These are phyloP conservation scores for Notarius lentiginosus DNA, from an alignment of 2,113 vertebrate genomes.

Conservation along the genomic window DNA sequence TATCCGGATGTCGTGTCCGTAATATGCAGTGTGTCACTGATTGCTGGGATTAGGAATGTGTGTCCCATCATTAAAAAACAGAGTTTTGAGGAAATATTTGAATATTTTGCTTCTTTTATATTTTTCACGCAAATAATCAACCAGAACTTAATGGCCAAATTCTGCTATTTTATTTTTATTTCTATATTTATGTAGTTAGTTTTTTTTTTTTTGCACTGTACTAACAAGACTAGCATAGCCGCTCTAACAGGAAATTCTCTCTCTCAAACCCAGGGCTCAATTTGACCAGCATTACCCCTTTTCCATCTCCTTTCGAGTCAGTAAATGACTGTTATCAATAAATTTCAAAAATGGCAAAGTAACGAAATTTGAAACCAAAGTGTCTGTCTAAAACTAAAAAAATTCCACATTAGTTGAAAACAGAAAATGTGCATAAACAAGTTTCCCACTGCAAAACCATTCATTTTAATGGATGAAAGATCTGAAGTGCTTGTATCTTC, in stretches of 20 bases:
- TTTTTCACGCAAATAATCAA: background rate
- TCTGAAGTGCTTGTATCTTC: conserved; percentile 37
- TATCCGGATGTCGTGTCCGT: background rate
- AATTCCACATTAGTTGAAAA: background rate
- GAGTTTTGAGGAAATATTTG: background rate
- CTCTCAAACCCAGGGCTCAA: background rate
- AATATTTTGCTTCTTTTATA: background rate
- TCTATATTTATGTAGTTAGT: too few species aligned
- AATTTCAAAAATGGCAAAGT: background rate
- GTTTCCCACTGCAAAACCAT: background rate
- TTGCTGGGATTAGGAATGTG: background rate
- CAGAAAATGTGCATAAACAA: background rate
- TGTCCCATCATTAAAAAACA: background rate
- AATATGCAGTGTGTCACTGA: background rate
- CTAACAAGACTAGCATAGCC: too few species aligned
- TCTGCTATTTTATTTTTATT: too few species aligned
- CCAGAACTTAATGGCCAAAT: background rate
- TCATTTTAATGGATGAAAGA: conserved; percentile 3
- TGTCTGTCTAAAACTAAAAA: background rate
- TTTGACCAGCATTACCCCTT: too few species aligned
- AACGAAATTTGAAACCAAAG: background rate
- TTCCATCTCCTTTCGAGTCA: background rate
- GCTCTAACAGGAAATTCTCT: background rate
- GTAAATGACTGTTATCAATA: background rate
- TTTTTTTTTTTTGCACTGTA: background rate